phyloP scores from a whole-genome alignment of 2,888 invertebrate species.

The Alsophila aescularia region DNA sequence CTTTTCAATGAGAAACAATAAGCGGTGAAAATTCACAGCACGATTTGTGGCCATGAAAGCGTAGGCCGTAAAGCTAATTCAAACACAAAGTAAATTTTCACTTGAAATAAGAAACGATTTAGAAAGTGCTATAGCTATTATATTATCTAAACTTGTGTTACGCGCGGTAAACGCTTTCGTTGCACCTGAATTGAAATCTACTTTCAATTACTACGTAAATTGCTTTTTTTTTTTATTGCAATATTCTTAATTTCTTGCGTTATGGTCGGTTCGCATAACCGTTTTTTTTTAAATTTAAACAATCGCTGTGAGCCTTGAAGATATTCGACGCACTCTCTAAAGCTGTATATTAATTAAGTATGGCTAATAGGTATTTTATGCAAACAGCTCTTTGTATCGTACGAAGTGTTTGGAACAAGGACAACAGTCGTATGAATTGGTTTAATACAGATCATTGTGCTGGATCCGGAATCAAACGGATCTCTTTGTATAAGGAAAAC shows the following conservation, averaged over 20 bases:
- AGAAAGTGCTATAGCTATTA: slow-evolving; percentile 66
- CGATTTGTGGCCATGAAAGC: slow-evolving; percentile 46
- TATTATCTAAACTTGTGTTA: slow-evolving; percentile 65
- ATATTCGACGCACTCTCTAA: slow-evolving; percentile 27
- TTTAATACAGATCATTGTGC: slow-evolving; percentile 71
- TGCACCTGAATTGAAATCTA: slow-evolving; percentile 63
- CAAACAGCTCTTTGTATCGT: slow-evolving; percentile 66
- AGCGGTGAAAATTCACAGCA: slow-evolving; percentile 32
- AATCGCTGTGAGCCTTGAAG: slow-evolving; percentile 18
- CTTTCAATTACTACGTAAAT: slow-evolving; percentile 62
- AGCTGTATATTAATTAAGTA: slow-evolving; percentile 53
- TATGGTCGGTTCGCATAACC: neutral
- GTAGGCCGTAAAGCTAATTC: slow-evolving; percentile 44
- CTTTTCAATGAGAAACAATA: slow-evolving; percentile 28
- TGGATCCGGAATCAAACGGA: slow-evolving; percentile 68
- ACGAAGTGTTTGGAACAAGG: slow-evolving; percentile 57
- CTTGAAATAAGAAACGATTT: slow-evolving; percentile 61
- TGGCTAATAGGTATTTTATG: slow-evolving; percentile 66
- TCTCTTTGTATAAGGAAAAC: slow-evolving; percentile 72
- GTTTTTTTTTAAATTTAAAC: slow-evolving; percentile 10
- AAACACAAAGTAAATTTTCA: slow-evolving; percentile 51
- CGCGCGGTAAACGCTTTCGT: slow-evolving; percentile 67
- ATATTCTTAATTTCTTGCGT: slow-evolving; percentile 19
- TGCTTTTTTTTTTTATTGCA: slow-evolving; percentile 39
- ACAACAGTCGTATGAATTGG: slow-evolving; percentile 71